Evolutionary conservation across 2,113 vertebrate species (phyloP).

Genomic region (Channa argus): DNA sequence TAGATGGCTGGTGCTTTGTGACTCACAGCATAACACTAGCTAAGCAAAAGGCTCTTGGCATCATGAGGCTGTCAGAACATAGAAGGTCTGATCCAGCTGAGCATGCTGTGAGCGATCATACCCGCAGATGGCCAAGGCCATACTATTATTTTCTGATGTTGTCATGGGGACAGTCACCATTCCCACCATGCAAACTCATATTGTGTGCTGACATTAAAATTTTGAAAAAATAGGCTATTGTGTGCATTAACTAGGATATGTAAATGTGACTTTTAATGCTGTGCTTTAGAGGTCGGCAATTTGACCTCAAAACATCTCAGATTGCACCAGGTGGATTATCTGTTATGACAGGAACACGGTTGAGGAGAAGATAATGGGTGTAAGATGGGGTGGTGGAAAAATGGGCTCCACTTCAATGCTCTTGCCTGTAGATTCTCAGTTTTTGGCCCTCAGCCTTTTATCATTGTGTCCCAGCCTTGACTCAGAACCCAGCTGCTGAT

Average conservation of each 20-base stretch:
- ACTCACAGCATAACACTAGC: constrained; percentile 11
- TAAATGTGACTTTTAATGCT: not conserved
- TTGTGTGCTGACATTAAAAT: not conserved
- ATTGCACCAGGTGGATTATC: not conserved
- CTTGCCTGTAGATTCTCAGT: not conserved
- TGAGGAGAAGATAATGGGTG: not conserved
- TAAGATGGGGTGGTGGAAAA: not conserved
- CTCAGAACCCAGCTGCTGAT: constrained; percentile 53
- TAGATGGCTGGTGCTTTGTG: constrained; percentile 9
- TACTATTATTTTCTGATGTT: constrained; percentile 30
- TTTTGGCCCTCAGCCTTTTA: not conserved
- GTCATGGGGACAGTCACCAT: not conserved
- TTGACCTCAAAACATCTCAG: not conserved
- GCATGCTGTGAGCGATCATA: constrained; percentile 26
- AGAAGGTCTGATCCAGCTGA: constrained; percentile 8
- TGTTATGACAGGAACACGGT: not conserved
- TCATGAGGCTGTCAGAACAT: constrained; percentile 41
- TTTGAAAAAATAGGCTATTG: not conserved
- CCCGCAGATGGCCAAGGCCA: not conserved
- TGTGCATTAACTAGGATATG: not conserved
- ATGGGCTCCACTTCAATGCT: constrained; percentile 3
- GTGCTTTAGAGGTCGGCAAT: not conserved
- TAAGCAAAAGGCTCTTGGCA: constrained; percentile 31
- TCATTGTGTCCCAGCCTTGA: constrained; percentile 1
- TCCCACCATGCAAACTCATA: not conserved